Percentiles rank a stretch among this genome's conserved stretches.
Conservation (phyloP, 2,797 vertebrate genomes). For the Tapera naevia region DNA sequence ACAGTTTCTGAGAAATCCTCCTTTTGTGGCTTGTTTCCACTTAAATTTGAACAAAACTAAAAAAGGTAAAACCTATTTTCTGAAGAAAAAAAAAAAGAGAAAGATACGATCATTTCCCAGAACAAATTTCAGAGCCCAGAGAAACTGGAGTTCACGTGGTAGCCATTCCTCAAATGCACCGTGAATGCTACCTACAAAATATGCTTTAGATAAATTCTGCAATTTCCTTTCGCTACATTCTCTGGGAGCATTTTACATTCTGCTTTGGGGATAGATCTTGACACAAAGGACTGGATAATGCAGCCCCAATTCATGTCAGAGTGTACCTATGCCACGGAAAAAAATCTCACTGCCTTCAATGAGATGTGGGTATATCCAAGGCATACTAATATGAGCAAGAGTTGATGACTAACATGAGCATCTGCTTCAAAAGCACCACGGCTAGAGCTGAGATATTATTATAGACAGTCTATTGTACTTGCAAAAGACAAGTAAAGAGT, state of each 20-base stretch:
- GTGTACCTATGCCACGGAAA: background rate
- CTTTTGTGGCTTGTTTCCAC: background rate
- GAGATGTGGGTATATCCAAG: background rate
- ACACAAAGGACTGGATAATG: background rate
- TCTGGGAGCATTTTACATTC: background rate
- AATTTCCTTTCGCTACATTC: background rate
- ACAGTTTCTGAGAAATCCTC: background rate
- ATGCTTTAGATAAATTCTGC: background rate
- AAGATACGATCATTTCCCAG: background rate
- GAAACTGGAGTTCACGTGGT: background rate
- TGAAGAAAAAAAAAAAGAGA: background rate
- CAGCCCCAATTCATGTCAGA: background rate
- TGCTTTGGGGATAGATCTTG: background rate
- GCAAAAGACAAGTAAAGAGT: conserved; percentile 69
- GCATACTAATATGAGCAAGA: background rate
- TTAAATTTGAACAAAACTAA: background rate
- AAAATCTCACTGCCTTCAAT: background rate
- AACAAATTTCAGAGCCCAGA: background rate
- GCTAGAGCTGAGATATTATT: conserved; percentile 56
- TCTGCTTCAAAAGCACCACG: conserved; percentile 59
- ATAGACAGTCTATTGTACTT: conserved; percentile 70
- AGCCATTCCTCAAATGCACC: background rate
- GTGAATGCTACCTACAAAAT: background rate
- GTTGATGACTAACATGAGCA: conserved; percentile 64
- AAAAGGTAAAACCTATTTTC: background rate